Conservation (phyloP, 2,797 vertebrate species). For the Spinus olivaceus region DNA sequence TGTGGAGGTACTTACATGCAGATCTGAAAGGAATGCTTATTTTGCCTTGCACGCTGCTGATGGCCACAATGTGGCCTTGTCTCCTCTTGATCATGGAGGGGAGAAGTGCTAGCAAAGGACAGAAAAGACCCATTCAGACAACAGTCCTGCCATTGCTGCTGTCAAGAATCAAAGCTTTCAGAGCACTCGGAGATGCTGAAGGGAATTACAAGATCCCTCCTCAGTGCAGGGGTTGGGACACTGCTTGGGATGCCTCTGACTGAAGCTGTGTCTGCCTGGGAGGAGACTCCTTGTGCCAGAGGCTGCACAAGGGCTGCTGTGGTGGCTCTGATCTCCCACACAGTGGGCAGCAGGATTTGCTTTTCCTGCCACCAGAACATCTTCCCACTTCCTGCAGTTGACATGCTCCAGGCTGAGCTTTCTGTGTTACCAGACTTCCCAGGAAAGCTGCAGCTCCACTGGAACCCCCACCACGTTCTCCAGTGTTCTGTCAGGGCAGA, state of each 20-base stretch:
- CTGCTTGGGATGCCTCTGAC: neutral
- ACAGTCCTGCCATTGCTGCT: neutral
- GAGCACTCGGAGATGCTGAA: neutral
- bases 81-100: conserved; percentile 87
- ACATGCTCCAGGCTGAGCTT: neutral
- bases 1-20: conserved; percentile 84
- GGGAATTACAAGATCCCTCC: neutral
- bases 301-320: neutral
- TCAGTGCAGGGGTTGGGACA: neutral
- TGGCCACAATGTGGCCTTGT: conserved; percentile 87
- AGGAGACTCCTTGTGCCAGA: neutral
- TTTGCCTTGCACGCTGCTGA: conserved; percentile 96
- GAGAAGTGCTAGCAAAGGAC: conserved; percentile 81
- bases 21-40: conserved; percentile 93
- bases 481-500: neutral
- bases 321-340: neutral
- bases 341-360: neutral
- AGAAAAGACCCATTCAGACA: conserved; percentile 31
- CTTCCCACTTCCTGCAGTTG: neutral
- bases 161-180: neutral
- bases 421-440: neutral
- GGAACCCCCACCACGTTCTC: neutral
- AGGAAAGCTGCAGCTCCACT: neutral
- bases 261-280: neutral
- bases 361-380: neutral